A percentile compares a stretch with the other conserved stretches of the same genome.
phyloP scores from a whole-genome alignment of 1,140 invertebrate genomes.

The Drosophila trapezifrons region DNA sequence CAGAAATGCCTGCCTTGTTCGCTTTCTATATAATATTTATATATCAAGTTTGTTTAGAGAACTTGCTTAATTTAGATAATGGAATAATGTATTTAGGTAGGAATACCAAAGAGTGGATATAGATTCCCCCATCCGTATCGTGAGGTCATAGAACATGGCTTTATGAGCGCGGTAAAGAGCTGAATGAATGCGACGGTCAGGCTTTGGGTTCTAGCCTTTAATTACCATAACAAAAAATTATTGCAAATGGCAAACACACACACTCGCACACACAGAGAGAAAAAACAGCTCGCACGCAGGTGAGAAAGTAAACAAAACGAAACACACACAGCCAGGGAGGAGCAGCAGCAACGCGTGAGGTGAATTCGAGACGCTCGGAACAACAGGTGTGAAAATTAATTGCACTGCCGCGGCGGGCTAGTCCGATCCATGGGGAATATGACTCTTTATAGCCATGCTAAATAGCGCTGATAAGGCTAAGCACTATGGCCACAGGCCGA shows the following conservation, averaged over 20 bases:
- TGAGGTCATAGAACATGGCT: slow-evolving; percentile 22
- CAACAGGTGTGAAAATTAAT: slow-evolving; percentile 72
- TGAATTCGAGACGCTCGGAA: slow-evolving; percentile 39
- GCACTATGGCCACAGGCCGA: slow-evolving; percentile 8
- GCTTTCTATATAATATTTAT: slow-evolving; percentile 1
- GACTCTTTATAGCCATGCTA: slow-evolving; percentile 43
- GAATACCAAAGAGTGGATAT: background rate
- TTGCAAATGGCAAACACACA: slow-evolving; percentile 49
- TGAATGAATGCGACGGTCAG: slow-evolving; percentile 12
- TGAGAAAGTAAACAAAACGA: slow-evolving; percentile 72
- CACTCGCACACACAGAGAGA: slow-evolving; percentile 5
- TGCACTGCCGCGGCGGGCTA: slow-evolving; percentile 33
- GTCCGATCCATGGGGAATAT: slow-evolving; percentile 49
- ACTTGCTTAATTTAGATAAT: slow-evolving; percentile 15
- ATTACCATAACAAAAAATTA: slow-evolving; percentile 65
- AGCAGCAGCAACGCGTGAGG: slow-evolving; percentile 33
- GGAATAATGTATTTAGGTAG: slow-evolving; percentile 7
- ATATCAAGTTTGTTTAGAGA: background rate
- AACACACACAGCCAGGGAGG: background rate
- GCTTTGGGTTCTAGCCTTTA: slow-evolving; percentile 27
- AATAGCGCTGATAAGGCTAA: slow-evolving; percentile 50
- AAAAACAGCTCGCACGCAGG: slow-evolving; percentile 55
- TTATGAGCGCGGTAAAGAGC: slow-evolving; percentile 19
- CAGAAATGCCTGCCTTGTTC: background rate
- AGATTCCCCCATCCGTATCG: slow-evolving; percentile 8